Evolutionary conservation across 2,797 vertebrate genomes (phyloP), one percentile per base, ranked within the genome.

Genomic region (Artibeus jamaicensis): DNA sequence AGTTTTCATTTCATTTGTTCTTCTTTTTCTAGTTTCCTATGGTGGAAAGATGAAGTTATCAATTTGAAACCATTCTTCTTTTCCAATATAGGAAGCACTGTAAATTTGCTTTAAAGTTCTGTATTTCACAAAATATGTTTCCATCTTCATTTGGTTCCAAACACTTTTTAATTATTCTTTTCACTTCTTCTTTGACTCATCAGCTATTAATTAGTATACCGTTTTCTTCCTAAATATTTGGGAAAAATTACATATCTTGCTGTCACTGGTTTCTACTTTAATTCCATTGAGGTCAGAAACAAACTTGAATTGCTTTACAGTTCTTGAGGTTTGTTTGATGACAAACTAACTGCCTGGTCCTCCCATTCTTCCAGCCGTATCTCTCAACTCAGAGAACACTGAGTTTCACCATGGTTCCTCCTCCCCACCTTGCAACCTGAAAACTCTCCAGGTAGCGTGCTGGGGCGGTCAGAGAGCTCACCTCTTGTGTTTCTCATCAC

Each of bases 21-120:
- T 86, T 91, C 53, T 79, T 95, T 79, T 77, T 67, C 79, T 82
- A n/a, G 48, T 90, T 88, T 90, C 37, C 68, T 83, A 55, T 81
- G n/a, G 26, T 93, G 1, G 62, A 96, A 82, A 55, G 9, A 50
- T 67, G 34, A 81, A 7, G 8, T 86, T 88, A 46, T 37, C 78
- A 3, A 70, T 62, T 77, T 68, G 18, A 94, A 78, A 73, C 14
- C 10, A 55, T 79, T 42, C 19, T 65, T 55, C 88, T 77, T 73
- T 78, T 11, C 24, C 5, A 15, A 12, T 32, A 4, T 59, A 74
- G 37, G 8, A 19, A 55, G 22, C 91, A 11, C 59, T 93, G 16
- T 76, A 85, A 44, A 81, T 88, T 85, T 53, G 62, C 50, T 53
- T 65, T 55, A 18, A 29, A 68, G 7, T 26, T 55, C 83, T 76